These are phyloP conservation scores for Prinia subflava DNA, from an alignment of 2,113 vertebrate species.

Conservation along the genomic window DNA sequence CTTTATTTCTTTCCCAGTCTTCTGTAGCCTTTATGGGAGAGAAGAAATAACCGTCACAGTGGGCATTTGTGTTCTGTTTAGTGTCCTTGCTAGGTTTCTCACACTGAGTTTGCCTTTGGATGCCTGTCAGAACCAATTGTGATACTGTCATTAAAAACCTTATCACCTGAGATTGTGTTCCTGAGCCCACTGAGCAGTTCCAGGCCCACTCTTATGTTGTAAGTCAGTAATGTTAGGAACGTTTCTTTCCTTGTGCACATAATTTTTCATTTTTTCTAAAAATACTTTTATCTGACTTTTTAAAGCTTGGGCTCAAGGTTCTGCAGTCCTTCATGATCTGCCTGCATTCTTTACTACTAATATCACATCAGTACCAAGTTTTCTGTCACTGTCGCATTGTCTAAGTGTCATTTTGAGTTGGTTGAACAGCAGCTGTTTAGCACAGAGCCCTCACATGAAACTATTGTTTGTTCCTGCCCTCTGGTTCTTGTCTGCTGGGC, in stretches of 20 bases:
- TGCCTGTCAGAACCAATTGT: background rate
- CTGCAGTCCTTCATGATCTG: background rate
- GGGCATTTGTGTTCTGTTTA: background rate
- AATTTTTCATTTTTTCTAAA: background rate
- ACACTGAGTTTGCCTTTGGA: background rate
- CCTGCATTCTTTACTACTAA: background rate
- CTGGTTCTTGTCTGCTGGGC: conserved; percentile 6
- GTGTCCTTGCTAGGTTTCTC: background rate
- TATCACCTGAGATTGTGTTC: background rate
- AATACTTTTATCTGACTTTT: background rate
- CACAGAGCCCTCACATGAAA: background rate
- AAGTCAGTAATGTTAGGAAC: background rate
- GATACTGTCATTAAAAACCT: background rate
- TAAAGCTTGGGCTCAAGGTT: background rate
- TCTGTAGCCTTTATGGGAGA: background rate
- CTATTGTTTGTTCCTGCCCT: background rate
- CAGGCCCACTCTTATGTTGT: background rate
- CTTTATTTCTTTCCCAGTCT: background rate
- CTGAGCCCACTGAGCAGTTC: background rate
- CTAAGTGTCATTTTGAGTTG: background rate
- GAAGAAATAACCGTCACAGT: background rate
- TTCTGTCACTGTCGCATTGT: background rate
- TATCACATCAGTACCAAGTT: background rate
- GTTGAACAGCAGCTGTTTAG: background rate
- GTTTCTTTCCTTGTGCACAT: background rate